Evolutionary conservation across 2,888 invertebrate species (phyloP).

Genomic region (Norana najaformis): DNA sequence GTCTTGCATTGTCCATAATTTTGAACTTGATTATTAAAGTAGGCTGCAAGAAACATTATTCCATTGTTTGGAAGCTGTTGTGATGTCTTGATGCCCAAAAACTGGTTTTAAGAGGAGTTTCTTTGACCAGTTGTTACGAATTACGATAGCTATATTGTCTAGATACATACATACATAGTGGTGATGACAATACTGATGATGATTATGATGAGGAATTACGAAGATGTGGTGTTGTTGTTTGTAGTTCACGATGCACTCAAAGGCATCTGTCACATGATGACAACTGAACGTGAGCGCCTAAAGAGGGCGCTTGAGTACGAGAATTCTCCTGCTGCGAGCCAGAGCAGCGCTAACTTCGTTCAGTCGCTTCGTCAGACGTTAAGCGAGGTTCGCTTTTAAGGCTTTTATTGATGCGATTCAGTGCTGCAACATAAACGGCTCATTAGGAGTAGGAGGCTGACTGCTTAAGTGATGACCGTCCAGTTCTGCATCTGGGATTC

Average conservation of each 20-base stretch:
- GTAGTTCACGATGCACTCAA: conserved; percentile 42
- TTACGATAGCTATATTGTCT: no score
- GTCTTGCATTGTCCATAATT: not conserved
- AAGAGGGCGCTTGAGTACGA: conserved; percentile 70
- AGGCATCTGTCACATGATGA: conserved; percentile 45
- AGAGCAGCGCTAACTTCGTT: conserved; percentile 40
- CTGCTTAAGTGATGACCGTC: not conserved
- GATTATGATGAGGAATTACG: not conserved
- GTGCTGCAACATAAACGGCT: not conserved
- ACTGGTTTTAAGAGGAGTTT: not conserved
- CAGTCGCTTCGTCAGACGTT: conserved; percentile 52
- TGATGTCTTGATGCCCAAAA: not conserved
- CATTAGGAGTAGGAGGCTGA: not conserved
- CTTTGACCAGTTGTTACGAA: not conserved
- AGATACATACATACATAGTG: no score
- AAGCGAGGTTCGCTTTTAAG: conserved; percentile 45
- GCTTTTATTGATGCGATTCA: not conserved
- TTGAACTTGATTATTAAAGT: not conserved
- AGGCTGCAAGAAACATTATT: no score
- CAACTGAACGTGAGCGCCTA: conserved; percentile 69
- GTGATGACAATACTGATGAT: not conserved
- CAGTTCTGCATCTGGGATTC: not conserved
- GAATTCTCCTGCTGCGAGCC: conserved; percentile 23
- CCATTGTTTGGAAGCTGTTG: no score
- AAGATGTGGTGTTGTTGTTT: not conserved